These are phyloP conservation scores for Apeltes quadracus DNA, from an alignment of 2,113 vertebrate species.

Conservation along the genomic window DNA sequence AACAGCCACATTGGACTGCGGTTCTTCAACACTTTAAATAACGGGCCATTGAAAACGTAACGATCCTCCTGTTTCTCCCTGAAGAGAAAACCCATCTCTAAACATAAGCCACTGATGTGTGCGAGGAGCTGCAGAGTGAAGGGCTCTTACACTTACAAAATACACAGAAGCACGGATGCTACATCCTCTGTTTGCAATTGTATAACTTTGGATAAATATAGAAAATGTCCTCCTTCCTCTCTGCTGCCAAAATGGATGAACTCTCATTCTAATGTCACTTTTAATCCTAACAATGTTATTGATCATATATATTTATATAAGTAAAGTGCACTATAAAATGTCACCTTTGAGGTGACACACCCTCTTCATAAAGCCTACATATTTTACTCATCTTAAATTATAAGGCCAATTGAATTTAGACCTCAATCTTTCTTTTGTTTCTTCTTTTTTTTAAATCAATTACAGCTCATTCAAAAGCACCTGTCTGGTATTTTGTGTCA, in stretches of 20 bases:
- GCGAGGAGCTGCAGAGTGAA: conserved; percentile 15
- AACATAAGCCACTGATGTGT: conserved; percentile 33
- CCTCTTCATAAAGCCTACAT: no score
- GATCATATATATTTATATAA: neutral
- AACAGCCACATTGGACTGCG: conserved; percentile 33
- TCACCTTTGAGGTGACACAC: neutral
- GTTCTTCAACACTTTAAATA: conserved; percentile 46
- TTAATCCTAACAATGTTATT: conserved; percentile 6
- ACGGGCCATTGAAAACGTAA: conserved; percentile 31
- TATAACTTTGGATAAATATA: conserved; percentile 22
- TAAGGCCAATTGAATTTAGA: neutral
- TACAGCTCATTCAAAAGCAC: conserved; percentile 31
- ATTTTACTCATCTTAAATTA: conserved; percentile 7
- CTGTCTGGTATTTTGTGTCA: conserved; percentile 41
- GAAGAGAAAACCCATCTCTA: conserved; percentile 18
- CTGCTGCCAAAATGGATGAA: neutral
- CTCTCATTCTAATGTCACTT: neutral
- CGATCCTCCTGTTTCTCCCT: conserved; percentile 23
- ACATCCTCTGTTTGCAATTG: neutral
- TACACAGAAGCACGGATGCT: neutral
- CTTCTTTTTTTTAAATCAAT: no score
- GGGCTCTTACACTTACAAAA: conserved; percentile 21
- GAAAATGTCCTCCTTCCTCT: conserved; percentile 7
- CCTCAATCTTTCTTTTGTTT: no score
- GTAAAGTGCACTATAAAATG: neutral